Evolutionary conservation across 2,113 vertebrate species (phyloP), one percentile per base, ranked within the genome.

Genomic region (Microcebus lehilahytsara): DNA sequence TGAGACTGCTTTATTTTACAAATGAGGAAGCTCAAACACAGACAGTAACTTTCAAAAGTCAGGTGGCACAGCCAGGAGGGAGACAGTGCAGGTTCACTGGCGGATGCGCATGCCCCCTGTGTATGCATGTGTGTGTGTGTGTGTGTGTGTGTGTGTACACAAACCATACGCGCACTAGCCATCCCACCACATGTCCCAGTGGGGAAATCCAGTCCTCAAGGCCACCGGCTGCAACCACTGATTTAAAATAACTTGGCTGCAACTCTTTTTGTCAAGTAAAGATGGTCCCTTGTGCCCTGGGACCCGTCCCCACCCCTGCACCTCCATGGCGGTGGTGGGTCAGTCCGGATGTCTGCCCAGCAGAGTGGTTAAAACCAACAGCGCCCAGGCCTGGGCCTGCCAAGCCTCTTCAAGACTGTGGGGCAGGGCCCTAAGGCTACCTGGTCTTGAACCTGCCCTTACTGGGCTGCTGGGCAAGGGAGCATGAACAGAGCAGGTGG

Each of bases 61-160:
- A 34, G 56, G 34, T n/a, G 66, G 56, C 46, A 40, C 30, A 60
- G 40, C 53, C 8, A 27, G 34, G 30, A 13, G 10, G 11, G 74
- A 11, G 46, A 17, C 67, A 6, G 64, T 13, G 16, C 72, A 3
- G 23, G 9, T 53, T 14, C 11, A 30, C 74, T 49, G 37, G 80
- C 51, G 51, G 27, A 6, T 0, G 6, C 6, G 6, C 2, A 3
- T 16, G 0, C 34, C 9, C 0, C 3, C 16, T 25, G 5, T 19
- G 53, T 56, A 17, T 53, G 53, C 53, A 1, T 40, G 25, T 3
- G 7, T 9, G 34, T 37, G 12, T 14, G 14, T 25, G 6, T 42
- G 27, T 11, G 16, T 40, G 25, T 3, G 7, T 9, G 34, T 37
- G 12, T 14, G 14, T 25, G 5, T 30, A 4, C 56, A 10, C 11